Conservation (phyloP, 2,113 vertebrate species). For the Narcine bancroftii region DNA sequence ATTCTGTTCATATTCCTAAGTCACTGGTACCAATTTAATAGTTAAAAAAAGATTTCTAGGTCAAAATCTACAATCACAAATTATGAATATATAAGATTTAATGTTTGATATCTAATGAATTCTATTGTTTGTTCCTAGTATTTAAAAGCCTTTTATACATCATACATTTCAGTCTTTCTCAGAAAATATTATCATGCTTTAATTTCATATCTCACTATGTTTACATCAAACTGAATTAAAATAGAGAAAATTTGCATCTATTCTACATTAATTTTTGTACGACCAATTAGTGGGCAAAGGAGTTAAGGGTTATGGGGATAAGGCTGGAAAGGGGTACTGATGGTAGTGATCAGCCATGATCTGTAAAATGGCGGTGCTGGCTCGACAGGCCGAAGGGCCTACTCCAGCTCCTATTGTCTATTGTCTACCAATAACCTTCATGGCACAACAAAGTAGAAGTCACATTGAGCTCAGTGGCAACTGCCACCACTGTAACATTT, state of each 20-base stretch:
- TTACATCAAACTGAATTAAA: background rate
- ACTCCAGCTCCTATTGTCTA: background rate
- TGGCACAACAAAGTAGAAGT: background rate
- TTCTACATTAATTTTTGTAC: background rate
- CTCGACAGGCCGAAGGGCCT: too few species aligned
- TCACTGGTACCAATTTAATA: background rate
- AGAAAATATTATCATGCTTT: background rate
- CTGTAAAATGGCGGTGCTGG: too few species aligned
- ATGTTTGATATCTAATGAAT: background rate
- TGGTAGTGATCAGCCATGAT: too few species aligned
- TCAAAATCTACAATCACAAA: background rate
- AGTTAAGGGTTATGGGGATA: too few species aligned
- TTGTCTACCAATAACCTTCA: background rate
- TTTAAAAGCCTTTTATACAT: background rate
- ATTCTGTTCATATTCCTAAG: background rate
- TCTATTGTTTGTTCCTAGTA: background rate
- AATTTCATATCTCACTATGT: background rate
- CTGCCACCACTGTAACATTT: background rate
- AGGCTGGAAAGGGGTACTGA: too few species aligned
- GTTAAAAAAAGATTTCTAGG: background rate
- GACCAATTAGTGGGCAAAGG: too few species aligned
- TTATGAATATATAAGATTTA: background rate
- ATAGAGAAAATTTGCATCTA: background rate
- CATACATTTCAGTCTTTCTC: background rate
- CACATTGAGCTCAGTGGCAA: background rate